These are phyloP conservation scores for Saccostrea glomerata DNA, from an alignment of 1,140 invertebrate species.

Conservation along the genomic window DNA sequence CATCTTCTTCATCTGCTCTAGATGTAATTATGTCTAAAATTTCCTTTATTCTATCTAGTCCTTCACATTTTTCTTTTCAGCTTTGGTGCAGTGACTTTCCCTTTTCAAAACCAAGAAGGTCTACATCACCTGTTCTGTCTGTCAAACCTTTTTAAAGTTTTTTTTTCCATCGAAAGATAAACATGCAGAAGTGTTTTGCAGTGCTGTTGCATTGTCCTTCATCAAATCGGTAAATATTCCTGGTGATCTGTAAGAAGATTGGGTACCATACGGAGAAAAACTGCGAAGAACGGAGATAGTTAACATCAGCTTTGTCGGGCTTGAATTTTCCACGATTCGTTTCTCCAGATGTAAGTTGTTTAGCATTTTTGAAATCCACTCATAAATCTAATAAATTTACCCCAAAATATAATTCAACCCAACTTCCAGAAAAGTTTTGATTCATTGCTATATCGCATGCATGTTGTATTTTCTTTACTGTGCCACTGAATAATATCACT, in stretches of 20 bases:
- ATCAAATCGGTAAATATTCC: constrained; percentile 44
- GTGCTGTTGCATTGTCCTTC: not conserved
- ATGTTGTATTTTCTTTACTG: constrained; percentile 3
- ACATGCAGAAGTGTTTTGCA: constrained; percentile 49
- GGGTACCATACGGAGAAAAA: constrained; percentile 18
- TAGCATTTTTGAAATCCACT: constrained; percentile 41
- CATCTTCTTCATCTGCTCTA: not conserved
- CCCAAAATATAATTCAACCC: constrained; percentile 38
- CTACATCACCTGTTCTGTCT: constrained; percentile 47
- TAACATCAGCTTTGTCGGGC: constrained; percentile 39
- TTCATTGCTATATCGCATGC: constrained; percentile 43
- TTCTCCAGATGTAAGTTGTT: not conserved
- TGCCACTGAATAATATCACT: constrained; percentile 47
- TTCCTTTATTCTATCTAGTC: not conserved
- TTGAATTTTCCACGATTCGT: not conserved
- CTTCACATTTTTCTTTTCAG: not conserved
- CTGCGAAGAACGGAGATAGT: constrained; percentile 39
- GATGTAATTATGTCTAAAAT: constrained; percentile 23
- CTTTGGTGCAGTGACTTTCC: constrained; percentile 20
- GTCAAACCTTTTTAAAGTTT: constrained; percentile 55
- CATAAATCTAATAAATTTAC: constrained; percentile 50
- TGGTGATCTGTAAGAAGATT: constrained; percentile 9
- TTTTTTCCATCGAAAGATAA: constrained; percentile 50
- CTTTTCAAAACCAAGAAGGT: constrained; percentile 52
- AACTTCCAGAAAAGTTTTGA: constrained; percentile 43